Evolutionary conservation across 2,888 invertebrate genomes (phyloP).

Genomic region (Buathra laborator): DNA sequence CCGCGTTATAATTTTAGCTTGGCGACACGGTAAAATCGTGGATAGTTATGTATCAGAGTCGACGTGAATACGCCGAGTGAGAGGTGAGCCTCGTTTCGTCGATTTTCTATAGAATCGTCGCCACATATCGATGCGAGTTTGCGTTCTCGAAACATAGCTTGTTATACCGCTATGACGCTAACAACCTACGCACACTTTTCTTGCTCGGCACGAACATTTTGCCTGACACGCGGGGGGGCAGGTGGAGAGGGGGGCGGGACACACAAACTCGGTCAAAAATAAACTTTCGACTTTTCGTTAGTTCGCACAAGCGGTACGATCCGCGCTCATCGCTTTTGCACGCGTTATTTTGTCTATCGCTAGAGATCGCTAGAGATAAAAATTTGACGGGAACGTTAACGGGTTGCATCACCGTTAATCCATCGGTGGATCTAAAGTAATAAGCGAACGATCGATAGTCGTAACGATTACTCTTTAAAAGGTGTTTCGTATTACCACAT

Average conservation of each 20-base stretch:
- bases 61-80: background rate
- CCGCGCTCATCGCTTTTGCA: constrained; percentile 70
- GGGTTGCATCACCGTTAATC: background rate
- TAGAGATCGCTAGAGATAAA: constrained; percentile 6
- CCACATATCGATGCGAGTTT: constrained; percentile 1
- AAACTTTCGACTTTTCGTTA: constrained; percentile 66
- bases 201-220: constrained; percentile 30
- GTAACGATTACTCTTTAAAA: background rate
- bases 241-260: constrained; percentile 28
- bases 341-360: constrained; percentile 26
- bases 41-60: background rate
- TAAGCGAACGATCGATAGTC: background rate
- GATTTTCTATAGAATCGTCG: background rate
- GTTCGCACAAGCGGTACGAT: constrained; percentile 43
- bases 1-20: constrained; percentile 6
- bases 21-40: background rate
- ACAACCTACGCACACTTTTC: constrained; percentile 16
- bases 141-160: background rate
- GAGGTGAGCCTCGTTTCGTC: background rate
- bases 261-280: constrained; percentile 57
- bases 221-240: constrained; percentile 51
- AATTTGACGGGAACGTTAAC: background rate
- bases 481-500: background rate
- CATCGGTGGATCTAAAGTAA: constrained; percentile 4
- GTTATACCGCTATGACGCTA: constrained; percentile 10